These are phyloP conservation scores for Drosophila obscura DNA, from an alignment of 1,140 invertebrate species.

Conservation along the genomic window DNA sequence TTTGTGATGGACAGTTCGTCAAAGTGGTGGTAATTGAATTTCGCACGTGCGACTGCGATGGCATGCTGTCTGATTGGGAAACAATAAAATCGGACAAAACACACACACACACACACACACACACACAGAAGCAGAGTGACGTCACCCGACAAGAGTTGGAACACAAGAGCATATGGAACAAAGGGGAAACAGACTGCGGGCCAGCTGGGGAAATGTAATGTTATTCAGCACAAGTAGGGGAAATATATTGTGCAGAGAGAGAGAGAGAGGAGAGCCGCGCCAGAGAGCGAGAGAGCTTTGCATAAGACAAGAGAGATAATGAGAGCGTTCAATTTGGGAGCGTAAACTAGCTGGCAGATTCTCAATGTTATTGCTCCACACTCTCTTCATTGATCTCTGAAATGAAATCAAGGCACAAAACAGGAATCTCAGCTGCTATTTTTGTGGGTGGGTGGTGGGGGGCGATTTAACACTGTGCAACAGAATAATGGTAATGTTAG, in stretches of 20 bases:
- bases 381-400: too few species aligned
- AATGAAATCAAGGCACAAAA: too few species aligned
- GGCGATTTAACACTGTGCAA: too few species aligned
- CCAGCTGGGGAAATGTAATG: conserved; percentile 17
- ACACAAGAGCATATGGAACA: not conserved
- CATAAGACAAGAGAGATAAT: too few species aligned
- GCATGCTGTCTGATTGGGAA: conserved; percentile 63
- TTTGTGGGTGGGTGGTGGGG: too few species aligned
- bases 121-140: conserved; percentile 44
- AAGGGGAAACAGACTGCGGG: conserved; percentile 32
- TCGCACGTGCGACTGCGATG: conserved; percentile 49
- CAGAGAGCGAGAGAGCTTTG: conserved; percentile 1
- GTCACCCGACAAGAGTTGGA: conserved; percentile 40
- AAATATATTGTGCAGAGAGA: conserved; percentile 43
- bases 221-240: conserved; percentile 73
- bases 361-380: too few species aligned
- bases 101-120: not conserved
- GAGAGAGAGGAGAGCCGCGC: conserved; percentile 18
- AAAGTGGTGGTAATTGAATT: conserved; percentile 82
- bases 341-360: not conserved
- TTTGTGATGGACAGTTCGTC: conserved; percentile 79
- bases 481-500: too few species aligned
- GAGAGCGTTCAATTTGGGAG: too few species aligned
- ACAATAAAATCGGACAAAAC: conserved; percentile 55
- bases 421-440: too few species aligned